phyloP scores from a whole-genome alignment of 2,797 vertebrate genomes.

The Thunnus albacares region DNA sequence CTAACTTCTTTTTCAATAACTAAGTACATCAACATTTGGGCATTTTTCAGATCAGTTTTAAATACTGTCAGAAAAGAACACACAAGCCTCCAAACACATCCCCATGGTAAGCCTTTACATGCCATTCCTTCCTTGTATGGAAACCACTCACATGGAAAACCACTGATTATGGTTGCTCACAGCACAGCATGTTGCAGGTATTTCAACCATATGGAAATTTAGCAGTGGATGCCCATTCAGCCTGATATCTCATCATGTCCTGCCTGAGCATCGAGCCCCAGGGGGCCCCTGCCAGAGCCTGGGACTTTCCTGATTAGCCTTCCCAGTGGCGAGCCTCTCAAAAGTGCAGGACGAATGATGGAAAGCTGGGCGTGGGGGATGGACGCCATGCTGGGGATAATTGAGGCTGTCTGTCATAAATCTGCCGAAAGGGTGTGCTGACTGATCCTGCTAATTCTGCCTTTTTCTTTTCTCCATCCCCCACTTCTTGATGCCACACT shows the following conservation, averaged over 20 bases:
- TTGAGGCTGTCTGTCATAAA: conserved; percentile 72
- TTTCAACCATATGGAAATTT: conserved; percentile 57
- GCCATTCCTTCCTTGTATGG: conserved; percentile 1
- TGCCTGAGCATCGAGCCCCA: conserved; percentile 57
- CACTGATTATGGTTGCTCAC: conserved; percentile 38
- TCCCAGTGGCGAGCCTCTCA: conserved; percentile 49
- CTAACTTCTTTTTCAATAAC: background rate
- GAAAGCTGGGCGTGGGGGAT: conserved; percentile 18
- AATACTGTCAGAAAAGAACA: conserved; percentile 1
- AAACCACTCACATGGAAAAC: conserved; percentile 39
- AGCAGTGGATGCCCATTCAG: conserved; percentile 53
- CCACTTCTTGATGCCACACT: conserved; percentile 45
- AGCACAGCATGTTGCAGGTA: conserved; percentile 44
- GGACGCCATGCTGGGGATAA: conserved; percentile 72
- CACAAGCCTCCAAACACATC: conserved; percentile 18
- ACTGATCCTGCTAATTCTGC: conserved; percentile 63
- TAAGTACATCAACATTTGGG: background rate
- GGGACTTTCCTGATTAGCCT: conserved; percentile 77
- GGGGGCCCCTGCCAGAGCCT: conserved; percentile 57
- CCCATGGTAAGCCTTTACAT: conserved; percentile 10
- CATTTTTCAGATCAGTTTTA: conserved; percentile 12
- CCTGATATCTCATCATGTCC: conserved; percentile 77
- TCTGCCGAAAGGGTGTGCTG: conserved; percentile 58
- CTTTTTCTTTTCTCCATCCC: conserved; percentile 50
- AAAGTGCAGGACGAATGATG: conserved; percentile 28